These are phyloP conservation scores for Poeciliopsis turneri DNA, from an alignment of 2,797 vertebrate species.

Conservation along the genomic window DNA sequence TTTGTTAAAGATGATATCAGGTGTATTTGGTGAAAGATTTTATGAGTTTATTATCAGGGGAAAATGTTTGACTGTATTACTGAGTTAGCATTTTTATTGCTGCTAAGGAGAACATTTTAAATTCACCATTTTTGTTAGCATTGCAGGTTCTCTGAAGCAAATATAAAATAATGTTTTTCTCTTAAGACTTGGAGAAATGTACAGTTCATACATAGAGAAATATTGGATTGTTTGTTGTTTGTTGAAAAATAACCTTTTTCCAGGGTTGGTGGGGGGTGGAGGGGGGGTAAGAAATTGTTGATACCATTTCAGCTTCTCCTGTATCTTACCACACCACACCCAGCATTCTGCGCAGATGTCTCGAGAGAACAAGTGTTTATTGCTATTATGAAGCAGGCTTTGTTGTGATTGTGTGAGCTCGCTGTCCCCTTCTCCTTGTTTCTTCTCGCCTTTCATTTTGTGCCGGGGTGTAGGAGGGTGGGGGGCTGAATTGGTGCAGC, in stretches of 20 bases:
- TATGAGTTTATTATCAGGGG: constrained; percentile 54
- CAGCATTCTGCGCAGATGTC: constrained; percentile 72
- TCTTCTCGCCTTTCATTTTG: constrained; percentile 81
- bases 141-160: constrained; percentile 32
- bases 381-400: constrained; percentile 83
- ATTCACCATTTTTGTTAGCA: constrained; percentile 39
- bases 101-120: constrained; percentile 12
- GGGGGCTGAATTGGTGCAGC: constrained; percentile 66
- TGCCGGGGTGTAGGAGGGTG: constrained; percentile 58
- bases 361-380: constrained; percentile 82
- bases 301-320: constrained; percentile 52
- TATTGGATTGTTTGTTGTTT: constrained; percentile 39
- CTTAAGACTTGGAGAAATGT: constrained; percentile 33
- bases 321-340: constrained; percentile 47
- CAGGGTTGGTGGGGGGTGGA: constrained; percentile 41
- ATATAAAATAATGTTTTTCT: constrained; percentile 48
- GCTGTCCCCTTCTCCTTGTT: constrained; percentile 75
- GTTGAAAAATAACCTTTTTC: constrained; percentile 47
- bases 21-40: constrained; percentile 35
- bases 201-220: constrained; percentile 21
- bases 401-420: constrained; percentile 80
- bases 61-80: constrained; percentile 31
- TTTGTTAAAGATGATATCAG: constrained; percentile 7
- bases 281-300: constrained; percentile 60
- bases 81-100: constrained; percentile 22